Evolutionary conservation across 2,797 vertebrate species (phyloP).

Genomic region (Cryptoprocta ferox): DNA sequence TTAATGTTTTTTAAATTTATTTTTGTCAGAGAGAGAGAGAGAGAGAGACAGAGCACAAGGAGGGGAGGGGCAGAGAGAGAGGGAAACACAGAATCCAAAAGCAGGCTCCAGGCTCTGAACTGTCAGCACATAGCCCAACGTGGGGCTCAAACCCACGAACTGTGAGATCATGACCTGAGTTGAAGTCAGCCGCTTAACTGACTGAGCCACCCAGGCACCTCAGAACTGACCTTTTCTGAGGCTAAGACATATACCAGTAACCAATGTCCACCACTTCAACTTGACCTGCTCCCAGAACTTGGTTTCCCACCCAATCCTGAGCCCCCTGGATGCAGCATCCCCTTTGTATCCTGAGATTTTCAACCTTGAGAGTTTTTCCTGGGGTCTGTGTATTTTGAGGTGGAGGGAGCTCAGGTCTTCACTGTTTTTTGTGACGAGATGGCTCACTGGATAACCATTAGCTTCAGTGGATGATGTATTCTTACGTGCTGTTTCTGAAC

Average conservation of each 20-base stretch:
- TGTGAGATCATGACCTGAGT: no score
- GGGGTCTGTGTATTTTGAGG: neutral
- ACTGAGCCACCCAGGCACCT: no score
- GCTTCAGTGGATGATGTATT: no score
- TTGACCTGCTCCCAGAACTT: neutral
- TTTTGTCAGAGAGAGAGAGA: no score
- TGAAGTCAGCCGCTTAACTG: no score
- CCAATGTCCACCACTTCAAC: neutral
- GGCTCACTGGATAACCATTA: neutral
- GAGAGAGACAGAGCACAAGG: no score
- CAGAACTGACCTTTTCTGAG: neutral
- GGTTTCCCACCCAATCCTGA: neutral
- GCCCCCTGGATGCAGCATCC: neutral
- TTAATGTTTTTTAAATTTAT: no score
- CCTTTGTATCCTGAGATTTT: neutral
- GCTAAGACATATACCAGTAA: neutral
- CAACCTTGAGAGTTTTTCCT: neutral
- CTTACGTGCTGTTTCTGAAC: neutral
- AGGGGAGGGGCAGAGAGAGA: no score
- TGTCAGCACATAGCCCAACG: no score
- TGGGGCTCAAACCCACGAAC: no score
- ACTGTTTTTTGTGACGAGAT: neutral
- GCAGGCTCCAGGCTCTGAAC: no score
- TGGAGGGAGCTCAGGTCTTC: neutral
- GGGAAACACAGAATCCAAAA: no score